Evolutionary conservation across 2,888 invertebrate genomes (phyloP).

Genomic region (Caenorhabditis becei): DNA sequence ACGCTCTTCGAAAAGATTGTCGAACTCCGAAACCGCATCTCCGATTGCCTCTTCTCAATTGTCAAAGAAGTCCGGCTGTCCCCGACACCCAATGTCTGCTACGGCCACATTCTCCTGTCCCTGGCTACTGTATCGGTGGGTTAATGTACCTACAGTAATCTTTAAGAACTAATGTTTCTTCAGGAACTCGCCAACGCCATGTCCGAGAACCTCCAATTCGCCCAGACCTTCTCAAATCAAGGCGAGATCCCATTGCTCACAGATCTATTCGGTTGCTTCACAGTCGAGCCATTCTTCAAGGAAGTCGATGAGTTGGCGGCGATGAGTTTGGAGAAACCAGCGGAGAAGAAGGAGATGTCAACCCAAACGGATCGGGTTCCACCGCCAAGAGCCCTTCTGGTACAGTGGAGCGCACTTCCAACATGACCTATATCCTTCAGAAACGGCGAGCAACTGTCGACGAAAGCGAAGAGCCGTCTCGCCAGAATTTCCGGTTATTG

Average conservation of each 20-base stretch:
- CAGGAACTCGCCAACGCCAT: constrained; percentile 76
- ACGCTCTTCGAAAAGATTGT: constrained; percentile 69
- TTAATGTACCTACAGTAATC: constrained; percentile 2
- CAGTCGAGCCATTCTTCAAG: constrained; percentile 76
- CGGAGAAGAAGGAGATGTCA: constrained; percentile 25
- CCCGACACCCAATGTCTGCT: constrained; percentile 67
- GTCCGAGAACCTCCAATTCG: constrained; percentile 79
- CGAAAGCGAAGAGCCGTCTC: constrained; percentile 69
- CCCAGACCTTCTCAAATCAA: constrained; percentile 77
- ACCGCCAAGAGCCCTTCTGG: constrained; percentile 45
- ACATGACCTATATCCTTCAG: constrained; percentile 9
- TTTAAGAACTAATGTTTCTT: too few species aligned
- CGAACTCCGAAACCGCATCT: constrained; percentile 73
- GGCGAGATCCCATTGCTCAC: constrained; percentile 76
- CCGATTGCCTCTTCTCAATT: constrained; percentile 74
- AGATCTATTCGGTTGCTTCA: constrained; percentile 79
- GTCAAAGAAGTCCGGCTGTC: constrained; percentile 74
- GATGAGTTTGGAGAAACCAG: constrained; percentile 35
- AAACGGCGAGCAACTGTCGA: constrained; percentile 57
- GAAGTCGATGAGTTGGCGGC: constrained; percentile 53
- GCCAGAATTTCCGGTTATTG: constrained; percentile 72
- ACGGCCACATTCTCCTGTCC: constrained; percentile 76
- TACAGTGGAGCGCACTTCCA: neutral
- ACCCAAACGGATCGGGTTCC: constrained; percentile 57
- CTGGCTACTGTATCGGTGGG: constrained; percentile 76